Percentiles rank a stretch among this genome's conserved stretches.
Evolutionary conservation across 2,797 vertebrate species (phyloP).

Genomic region (Crocodylus rhombifer): DNA sequence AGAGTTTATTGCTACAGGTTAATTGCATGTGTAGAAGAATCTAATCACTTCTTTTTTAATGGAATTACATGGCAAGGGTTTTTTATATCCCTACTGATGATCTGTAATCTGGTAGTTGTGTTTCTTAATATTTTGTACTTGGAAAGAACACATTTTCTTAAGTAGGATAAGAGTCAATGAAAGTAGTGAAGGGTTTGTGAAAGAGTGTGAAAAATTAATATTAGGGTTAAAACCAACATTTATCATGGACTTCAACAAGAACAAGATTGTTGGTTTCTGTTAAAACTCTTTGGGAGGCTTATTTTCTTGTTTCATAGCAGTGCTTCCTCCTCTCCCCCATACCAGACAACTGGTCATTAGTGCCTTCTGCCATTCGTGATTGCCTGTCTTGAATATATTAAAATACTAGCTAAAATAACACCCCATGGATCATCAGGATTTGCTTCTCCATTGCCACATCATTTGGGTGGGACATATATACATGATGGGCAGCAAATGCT

Average conservation of each 20-base stretch:
- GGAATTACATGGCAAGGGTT: not conserved
- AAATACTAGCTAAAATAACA: not conserved
- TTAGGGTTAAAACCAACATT: not conserved
- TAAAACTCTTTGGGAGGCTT: not conserved
- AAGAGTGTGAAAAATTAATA: not conserved
- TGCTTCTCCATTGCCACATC: fast-evolving
- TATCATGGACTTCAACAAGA: not conserved
- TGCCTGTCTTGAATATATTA: not conserved
- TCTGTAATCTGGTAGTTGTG: not conserved
- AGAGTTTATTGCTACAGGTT: too few relatives aligned
- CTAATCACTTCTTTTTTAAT: too few relatives aligned
- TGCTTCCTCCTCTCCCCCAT: not conserved
- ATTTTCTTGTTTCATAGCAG: not conserved
- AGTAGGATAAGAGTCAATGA: not conserved
- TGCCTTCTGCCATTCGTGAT: not conserved
- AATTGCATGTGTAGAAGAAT: too few relatives aligned
- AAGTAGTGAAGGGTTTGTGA: not conserved
- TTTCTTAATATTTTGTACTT: not conserved
- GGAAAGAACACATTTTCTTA: not conserved
- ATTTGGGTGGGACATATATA: fast-evolving
- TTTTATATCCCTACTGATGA: not conserved
- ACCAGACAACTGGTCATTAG: fast-evolving
- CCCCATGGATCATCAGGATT: not conserved
- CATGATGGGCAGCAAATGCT: not conserved
- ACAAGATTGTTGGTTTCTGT: not conserved